phyloP scores from a whole-genome alignment of 2,888 invertebrate genomes.

The Xestia c-nigrum region DNA sequence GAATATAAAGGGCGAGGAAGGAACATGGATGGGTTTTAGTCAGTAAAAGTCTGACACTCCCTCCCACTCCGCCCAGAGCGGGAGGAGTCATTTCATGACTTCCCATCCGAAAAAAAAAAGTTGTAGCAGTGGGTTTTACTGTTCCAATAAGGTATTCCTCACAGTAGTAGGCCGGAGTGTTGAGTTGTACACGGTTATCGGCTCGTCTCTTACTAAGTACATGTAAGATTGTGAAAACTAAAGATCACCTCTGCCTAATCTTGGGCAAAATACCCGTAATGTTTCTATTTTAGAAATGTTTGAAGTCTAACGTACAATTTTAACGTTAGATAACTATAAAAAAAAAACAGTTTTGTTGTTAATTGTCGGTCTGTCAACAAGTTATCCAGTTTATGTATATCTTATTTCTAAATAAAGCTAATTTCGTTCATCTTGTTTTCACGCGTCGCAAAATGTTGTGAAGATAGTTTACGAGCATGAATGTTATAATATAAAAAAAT shows the following conservation, averaged over 20 bases:
- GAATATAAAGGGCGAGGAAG: too few relatives aligned
- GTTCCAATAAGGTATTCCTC: neutral
- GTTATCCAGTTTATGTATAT: neutral
- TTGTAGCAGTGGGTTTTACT: neutral
- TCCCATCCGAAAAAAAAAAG: too few relatives aligned
- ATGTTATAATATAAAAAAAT: too few relatives aligned
- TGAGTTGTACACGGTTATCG: neutral
- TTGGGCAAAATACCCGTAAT: neutral
- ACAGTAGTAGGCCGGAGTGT: neutral
- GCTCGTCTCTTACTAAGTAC: neutral
- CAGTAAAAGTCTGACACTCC: too few relatives aligned
- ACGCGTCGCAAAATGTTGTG: neutral
- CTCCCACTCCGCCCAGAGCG: too few relatives aligned
- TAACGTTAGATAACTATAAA: neutral
- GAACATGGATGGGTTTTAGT: too few relatives aligned
- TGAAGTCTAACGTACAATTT: neutral
- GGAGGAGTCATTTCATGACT: too few relatives aligned
- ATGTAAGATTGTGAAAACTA: too few relatives aligned
- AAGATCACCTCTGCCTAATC: neutral
- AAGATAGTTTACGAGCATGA: constrained; percentile 55
- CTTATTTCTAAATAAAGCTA: neutral
- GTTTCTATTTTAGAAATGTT: neutral
- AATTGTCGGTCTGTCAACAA: neutral
- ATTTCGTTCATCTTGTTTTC: neutral
- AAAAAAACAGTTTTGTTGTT: neutral